phyloP scores from a whole-genome alignment of 2,888 invertebrate genomes.

The Nycteola revayana region DNA sequence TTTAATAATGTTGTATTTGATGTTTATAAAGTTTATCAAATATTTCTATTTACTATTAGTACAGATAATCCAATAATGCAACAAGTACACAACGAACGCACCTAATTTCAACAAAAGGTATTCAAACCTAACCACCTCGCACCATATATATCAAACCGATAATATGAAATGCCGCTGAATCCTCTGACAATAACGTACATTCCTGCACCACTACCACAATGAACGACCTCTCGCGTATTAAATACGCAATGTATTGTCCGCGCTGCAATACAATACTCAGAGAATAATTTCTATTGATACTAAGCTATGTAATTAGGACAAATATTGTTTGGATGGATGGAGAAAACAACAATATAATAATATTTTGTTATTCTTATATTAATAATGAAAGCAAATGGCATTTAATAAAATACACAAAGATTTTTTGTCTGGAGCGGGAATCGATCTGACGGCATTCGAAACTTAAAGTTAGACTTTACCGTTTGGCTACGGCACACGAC shows the following conservation, averaged over 20 bases:
- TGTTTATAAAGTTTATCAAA: no score
- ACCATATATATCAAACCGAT: slow-evolving; percentile 29
- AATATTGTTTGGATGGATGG: slow-evolving; percentile 9
- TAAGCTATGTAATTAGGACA: slow-evolving; percentile 27
- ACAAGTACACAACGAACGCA: background rate
- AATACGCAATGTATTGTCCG: slow-evolving; percentile 30
- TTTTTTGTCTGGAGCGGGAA: no score
- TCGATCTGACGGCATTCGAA: no score
- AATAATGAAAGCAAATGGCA: no score
- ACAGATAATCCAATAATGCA: no score
- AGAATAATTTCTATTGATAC: slow-evolving; percentile 19
- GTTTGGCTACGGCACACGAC: no score
- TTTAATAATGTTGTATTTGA: no score
- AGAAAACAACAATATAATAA: no score
- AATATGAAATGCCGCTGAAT: slow-evolving; percentile 34
- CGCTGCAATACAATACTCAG: slow-evolving; percentile 22
- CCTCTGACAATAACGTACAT: slow-evolving; percentile 29
- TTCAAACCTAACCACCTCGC: slow-evolving; percentile 6
- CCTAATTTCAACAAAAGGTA: slow-evolving; percentile 5
- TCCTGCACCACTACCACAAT: slow-evolving; percentile 29
- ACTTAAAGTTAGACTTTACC: no score
- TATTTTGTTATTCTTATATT: no score
- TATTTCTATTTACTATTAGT: no score
- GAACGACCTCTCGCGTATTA: slow-evolving; percentile 22
- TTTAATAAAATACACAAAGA: no score